phyloP scores from a whole-genome alignment of 2,113 vertebrate genomes.

The Thamnophis sirtalis region DNA sequence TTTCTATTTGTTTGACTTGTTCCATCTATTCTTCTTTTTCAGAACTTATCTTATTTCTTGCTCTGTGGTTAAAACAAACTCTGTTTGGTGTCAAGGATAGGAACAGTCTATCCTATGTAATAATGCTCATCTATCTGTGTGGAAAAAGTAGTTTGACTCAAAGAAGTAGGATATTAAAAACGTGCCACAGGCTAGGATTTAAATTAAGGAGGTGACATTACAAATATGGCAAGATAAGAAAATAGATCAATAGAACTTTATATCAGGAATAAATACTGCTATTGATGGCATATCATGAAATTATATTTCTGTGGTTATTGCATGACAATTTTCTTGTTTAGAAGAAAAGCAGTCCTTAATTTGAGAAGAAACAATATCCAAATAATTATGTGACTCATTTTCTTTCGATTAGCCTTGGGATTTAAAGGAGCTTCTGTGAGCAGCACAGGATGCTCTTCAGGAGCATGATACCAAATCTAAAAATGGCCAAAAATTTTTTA shows the following conservation, averaged over 20 bases:
- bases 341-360: fast-evolving
- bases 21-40: not conserved
- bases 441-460: constrained; percentile 42
- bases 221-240: not conserved
- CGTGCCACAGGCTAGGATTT: not conserved
- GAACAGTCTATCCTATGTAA: not conserved
- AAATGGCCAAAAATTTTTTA: not conserved
- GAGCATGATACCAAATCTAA: constrained; percentile 59
- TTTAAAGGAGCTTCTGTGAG: constrained; percentile 49
- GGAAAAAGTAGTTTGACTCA: not conserved
- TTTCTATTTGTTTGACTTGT: not conserved
- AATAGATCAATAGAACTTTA: not conserved
- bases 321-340: not conserved
- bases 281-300: not conserved
- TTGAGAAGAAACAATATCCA: not conserved
- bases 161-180: not conserved
- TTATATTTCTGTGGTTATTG: not conserved
- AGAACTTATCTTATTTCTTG: not conserved
- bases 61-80: not conserved
- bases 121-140: not conserved
- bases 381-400: constrained; percentile 55
- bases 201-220: not conserved
- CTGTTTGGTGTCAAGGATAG: not conserved
- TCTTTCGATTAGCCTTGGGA: constrained; percentile 52
- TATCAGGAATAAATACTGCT: not conserved